Evolutionary conservation across 2,888 invertebrate species (phyloP), one percentile per base, ranked within the genome.

Genomic region (Luperina testacea): DNA sequence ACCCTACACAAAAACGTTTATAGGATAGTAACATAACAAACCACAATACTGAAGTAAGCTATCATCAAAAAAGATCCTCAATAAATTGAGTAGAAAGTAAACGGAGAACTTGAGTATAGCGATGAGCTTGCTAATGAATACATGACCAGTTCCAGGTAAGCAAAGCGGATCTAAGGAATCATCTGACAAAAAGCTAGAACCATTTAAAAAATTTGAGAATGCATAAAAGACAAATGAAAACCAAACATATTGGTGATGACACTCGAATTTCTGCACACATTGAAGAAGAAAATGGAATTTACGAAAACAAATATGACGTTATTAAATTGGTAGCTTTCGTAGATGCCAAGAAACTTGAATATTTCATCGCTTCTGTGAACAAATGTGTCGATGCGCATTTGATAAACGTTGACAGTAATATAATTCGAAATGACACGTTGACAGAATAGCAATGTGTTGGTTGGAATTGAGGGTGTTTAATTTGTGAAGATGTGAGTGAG

Each of bases 311-410:
- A 82, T 73, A 67, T 74, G 70, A 75, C 53, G 70, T 53, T 63
- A 42, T 73, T 72, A 73, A 74, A 85, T 78, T 76, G 59, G 74
- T 74, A 72, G 71, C 83, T 77, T 74, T 72, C 69, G 69, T 65
- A 69, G 71, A 69, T 88, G 83, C 83, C 82, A 88, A 86, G 89
- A 84, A 87, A 73, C 82, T 74, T 87, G 74, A 87, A 89, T 88
- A 89, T 88, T 88, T 81, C 83, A 88, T 89, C 81, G 81, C 73
- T 89, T 88, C 89, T 86, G 78, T 80, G 88, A 88, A 88, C 75
- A 71, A 84, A 84, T 77, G 70, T 76, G 78, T 82, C 80, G 77
- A 84, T 85, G 78, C 75, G 74, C 74, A 77, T 77, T 86, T 87
- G 78, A 87, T 84, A 84, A 84, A 80, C 71, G 76, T 57, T 77